Evolutionary conservation across 2,888 invertebrate genomes (phyloP), one percentile per base, ranked within the genome.

Genomic region (Ichneumoninae sp.): DNA sequence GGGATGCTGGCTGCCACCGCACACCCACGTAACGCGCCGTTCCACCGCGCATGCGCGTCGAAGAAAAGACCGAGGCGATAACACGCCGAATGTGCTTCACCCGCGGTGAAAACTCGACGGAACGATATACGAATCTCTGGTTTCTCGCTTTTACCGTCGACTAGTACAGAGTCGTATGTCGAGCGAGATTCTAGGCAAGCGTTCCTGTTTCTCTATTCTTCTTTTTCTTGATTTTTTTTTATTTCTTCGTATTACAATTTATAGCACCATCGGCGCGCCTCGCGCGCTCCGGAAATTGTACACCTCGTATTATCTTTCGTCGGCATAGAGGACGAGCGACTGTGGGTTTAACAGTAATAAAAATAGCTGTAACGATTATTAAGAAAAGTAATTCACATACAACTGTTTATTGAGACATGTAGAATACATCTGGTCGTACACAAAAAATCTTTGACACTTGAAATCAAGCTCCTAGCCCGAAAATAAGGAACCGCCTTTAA

Each of bases 401-500:
- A 95, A 95, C 95, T 95, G 95, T 95, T 95, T 95, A 95, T 95
- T 95, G 95, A 95, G 95, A 95, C 95, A 95, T 95, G 94, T 94
- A 93, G 93, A 93, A 94, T 94, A 94, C 94, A 94, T 93, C 93
- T 93, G 94, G 93, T 93, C 93, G 93, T 94, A 94, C 93, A 94
- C 57, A 93, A 94, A 93, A 93, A 94, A 93, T 94, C 93, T 93
- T 93, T 93, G 93, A 94, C 93, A 94, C 92, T 93, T 93, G 79
- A 84, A 93, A 93, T 93, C 90, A 93, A 93, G 92, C 92, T 93
- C 92, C 92, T 93, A 93, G 91, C 92, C 92, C 92, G 90, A 92
- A 93, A 90, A 92, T 65, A 93, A 93, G 92, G 91, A 93, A 93
- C 91, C 91, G 47, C 54, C 52, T 85, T 86, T 76, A 84, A 81